Evolutionary conservation across 2,888 invertebrate species (phyloP).

Genomic region (Biston betularia): DNA sequence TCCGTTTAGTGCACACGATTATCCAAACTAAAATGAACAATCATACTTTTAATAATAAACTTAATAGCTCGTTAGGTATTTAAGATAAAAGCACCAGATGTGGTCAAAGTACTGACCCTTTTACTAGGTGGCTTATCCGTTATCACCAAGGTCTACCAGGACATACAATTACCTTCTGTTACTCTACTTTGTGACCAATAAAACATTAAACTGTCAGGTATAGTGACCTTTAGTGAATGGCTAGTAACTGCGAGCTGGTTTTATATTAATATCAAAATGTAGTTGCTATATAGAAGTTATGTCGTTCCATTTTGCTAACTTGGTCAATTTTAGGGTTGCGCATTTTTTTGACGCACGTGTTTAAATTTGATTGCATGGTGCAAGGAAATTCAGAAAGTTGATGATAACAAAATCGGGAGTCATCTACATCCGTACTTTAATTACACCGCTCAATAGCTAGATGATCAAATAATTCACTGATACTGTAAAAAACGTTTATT

Average conservation of each 20-base stretch:
- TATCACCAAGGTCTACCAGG: conserved; percentile 31
- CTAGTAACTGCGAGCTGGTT: background rate
- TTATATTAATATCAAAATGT: background rate
- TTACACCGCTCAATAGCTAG: no score
- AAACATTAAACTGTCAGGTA: conserved; percentile 19
- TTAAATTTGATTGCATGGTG: no score
- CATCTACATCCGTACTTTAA: no score
- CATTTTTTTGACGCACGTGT: no score
- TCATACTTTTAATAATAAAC: no score
- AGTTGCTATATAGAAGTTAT: background rate
- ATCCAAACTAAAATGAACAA: no score
- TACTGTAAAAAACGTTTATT: no score
- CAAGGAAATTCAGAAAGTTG: no score
- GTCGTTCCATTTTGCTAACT: background rate
- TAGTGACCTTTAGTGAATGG: conserved; percentile 19
- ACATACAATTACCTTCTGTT: conserved; percentile 27
- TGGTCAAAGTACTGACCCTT: conserved; percentile 22
- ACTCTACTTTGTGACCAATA: conserved; percentile 28
- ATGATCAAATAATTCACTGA: no score
- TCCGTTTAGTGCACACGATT: no score
- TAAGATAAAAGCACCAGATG: conserved; percentile 29
- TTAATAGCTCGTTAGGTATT: background rate
- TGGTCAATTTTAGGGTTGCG: background rate
- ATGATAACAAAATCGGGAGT: no score
- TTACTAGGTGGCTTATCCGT: conserved; percentile 13